A percentile compares a stretch with the other conserved stretches of the same genome.
phyloP scores from a whole-genome alignment of 64 coral and sea anemone species.

The Stichodactyla helianthus region DNA sequence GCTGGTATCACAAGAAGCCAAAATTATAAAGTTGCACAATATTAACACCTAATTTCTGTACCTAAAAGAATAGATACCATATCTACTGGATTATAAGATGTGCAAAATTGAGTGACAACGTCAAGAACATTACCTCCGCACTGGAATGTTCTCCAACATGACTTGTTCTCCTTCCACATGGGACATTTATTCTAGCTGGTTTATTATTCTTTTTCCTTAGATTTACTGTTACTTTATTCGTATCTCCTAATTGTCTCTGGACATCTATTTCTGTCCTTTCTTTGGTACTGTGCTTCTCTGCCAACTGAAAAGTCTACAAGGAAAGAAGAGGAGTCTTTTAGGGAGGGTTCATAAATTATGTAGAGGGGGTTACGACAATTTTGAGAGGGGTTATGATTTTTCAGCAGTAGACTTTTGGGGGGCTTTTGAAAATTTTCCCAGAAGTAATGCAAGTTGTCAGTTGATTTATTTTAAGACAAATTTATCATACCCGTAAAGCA shows the following conservation, averaged over 20 bases:
- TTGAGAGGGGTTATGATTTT: no score
- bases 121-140: background rate
- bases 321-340: background rate
- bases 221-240: background rate
- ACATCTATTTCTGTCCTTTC: background rate
- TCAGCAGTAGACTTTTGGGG: background rate
- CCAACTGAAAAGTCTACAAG: conserved; percentile 58
- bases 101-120: no score
- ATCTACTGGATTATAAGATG: no score
- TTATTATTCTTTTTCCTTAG: background rate
- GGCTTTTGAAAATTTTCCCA: background rate
- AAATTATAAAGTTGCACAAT: no score
- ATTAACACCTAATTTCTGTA: no score
- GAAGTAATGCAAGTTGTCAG: background rate
- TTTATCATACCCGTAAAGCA: conserved; percentile 62
- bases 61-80: no score
- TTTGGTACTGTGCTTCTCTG: conserved; percentile 31
- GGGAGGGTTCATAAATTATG: no score
- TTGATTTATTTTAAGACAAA: background rate
- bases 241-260: background rate
- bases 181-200: background rate
- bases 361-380: no score
- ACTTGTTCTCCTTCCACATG: background rate
- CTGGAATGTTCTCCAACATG: background rate
- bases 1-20: no score